phyloP scores from a whole-genome alignment of 2,113 vertebrate genomes.

The Platichthys flesus region DNA sequence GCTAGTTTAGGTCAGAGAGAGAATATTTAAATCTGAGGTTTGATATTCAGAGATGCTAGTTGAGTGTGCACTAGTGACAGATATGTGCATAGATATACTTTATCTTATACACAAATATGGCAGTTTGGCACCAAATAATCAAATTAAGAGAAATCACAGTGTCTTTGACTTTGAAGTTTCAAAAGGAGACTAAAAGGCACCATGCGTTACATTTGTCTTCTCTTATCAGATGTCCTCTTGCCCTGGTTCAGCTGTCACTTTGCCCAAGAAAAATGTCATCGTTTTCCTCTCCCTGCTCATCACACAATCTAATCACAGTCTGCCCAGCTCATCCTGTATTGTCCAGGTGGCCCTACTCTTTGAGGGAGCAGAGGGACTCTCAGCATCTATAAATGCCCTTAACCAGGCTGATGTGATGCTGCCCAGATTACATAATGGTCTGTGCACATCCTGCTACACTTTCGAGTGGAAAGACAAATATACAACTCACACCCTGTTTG shows the following conservation, averaged over 20 bases:
- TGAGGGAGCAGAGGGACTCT: constrained; percentile 50
- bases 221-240: constrained; percentile 67
- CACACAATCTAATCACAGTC: constrained; percentile 74
- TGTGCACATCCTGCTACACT: constrained; percentile 3
- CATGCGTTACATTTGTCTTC: constrained; percentile 60
- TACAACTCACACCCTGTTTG: background rate
- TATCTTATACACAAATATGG: background rate
- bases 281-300: constrained; percentile 56
- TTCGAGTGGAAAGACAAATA: constrained; percentile 1
- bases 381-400: constrained; percentile 65
- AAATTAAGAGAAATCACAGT: background rate
- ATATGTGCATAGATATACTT: background rate
- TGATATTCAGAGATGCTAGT: background rate
- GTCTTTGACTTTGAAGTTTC: constrained; percentile 39
- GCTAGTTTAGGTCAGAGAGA: constrained; percentile 22
- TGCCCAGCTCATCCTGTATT: constrained; percentile 52
- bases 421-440: constrained; percentile 54
- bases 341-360: constrained; percentile 72
- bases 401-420: constrained; percentile 64
- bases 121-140: background rate
- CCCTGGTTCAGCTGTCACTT: constrained; percentile 64
- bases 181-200: constrained; percentile 34
- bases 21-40: constrained; percentile 10
- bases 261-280: constrained; percentile 65
- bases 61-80: background rate